These are phyloP conservation scores for Tetraodon nigroviridis DNA, from an alignment of 2,113 vertebrate species.

Conservation along the genomic window DNA sequence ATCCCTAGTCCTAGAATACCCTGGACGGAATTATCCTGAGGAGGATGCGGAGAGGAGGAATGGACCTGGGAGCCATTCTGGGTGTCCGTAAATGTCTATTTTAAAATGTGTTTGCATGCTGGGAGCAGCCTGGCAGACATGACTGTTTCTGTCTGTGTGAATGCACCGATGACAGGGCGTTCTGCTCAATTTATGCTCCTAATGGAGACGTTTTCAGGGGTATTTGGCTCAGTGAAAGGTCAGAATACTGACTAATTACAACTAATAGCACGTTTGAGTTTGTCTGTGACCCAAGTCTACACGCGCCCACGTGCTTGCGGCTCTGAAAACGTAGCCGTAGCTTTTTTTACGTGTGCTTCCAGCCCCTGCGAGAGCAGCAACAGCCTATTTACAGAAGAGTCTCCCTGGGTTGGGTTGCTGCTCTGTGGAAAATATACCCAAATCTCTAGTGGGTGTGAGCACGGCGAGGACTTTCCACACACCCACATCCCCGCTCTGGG, in stretches of 20 bases:
- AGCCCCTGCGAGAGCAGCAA: conserved; percentile 30
- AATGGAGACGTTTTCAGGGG: neutral
- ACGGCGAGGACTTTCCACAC: conserved; percentile 19
- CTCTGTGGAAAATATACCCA: conserved; percentile 40
- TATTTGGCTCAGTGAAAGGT: no score
- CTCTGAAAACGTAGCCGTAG: conserved; percentile 13
- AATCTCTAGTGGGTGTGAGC: conserved; percentile 36
- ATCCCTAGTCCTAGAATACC: conserved; percentile 73
- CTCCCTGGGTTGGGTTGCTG: conserved; percentile 28
- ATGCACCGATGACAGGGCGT: conserved; percentile 5
- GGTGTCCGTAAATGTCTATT: conserved; percentile 50
- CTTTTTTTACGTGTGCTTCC: conserved; percentile 12
- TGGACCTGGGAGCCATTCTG: conserved; percentile 46
- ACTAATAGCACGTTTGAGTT: no score
- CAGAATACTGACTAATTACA: no score
- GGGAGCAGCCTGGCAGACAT: neutral
- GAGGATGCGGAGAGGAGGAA: conserved; percentile 42
- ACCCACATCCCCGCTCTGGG: conserved; percentile 8
- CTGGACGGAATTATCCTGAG: conserved; percentile 62
- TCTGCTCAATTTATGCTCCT: neutral
- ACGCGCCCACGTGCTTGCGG: conserved; percentile 10
- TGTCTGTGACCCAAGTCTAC: neutral
- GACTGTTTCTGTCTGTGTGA: conserved; percentile 12
- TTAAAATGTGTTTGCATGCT: conserved; percentile 41
- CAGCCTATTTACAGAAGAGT: conserved; percentile 58